Evolutionary conservation across 2,797 vertebrate genomes (phyloP), one percentile per base, ranked within the genome.

Genomic region (Pelodytes ibericus): DNA sequence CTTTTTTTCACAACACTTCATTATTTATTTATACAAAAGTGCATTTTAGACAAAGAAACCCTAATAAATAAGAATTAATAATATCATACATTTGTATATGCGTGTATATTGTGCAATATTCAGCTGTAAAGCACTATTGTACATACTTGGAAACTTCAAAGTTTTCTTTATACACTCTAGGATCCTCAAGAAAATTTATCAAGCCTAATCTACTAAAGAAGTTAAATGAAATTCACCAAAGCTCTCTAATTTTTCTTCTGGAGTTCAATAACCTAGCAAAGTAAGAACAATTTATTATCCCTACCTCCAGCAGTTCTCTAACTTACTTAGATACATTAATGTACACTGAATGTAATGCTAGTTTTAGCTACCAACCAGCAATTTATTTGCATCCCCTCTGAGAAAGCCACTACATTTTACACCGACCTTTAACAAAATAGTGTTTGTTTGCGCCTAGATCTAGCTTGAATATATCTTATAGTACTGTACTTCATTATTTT

Each of bases 201-300:
- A 64, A 0, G 25, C 30, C n/a, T 57, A 30, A 65, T 65, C 31
- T 74, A 57, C 61, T 65, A 30, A 44, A 27, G 61, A 24, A 74
- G 18, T 15, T 72, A 57, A 74, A 74, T 74, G 49, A 65, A 58
- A 26, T 74, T 15, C 58, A 25, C 41, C 24, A 72, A 72, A 10
- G 6, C 41, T 47, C 25, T 49, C 60, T 33, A 22, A 51, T 62
- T 72, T 47, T 62, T 72, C 58, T 64, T 8, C 41, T 33, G 13
- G 4, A 44, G 62, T 30, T 73, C 61, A 57, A 58, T 64, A 65
- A 65, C 33, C 33, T 29, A 65, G 33, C 24, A 74, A 74, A 74
- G 72, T 57, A 49, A 74, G 49, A 9, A 39, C 49, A 74, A 65
- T 74, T 74, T 65, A 74, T 57, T 65, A 57, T 65, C 61, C 25